A percentile compares a stretch with the other conserved stretches of the same genome.
These are phyloP conservation scores for Mimas tiliae DNA, from an alignment of 2,888 invertebrate genomes.

Conservation along the genomic window DNA sequence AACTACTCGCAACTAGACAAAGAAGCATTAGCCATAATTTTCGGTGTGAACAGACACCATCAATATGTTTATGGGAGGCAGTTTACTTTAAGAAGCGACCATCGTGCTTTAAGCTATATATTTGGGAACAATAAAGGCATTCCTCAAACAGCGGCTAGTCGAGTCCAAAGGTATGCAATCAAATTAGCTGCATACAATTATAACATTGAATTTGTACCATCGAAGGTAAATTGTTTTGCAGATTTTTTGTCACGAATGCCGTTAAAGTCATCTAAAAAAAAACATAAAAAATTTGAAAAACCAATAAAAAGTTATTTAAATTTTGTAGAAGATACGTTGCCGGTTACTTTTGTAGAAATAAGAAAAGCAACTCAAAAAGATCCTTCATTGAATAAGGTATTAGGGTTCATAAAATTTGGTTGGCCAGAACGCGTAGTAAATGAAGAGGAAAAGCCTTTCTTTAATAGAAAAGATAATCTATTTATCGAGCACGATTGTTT, in stretches of 20 bases:
- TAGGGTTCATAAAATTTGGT: background rate
- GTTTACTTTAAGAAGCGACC: background rate
- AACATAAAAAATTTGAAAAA: no score
- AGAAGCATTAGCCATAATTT: constrained; percentile 28
- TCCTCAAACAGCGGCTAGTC: background rate
- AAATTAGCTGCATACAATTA: background rate
- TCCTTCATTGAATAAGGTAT: background rate
- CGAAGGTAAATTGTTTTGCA: background rate
- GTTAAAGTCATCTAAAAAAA: background rate
- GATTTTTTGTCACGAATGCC: background rate
- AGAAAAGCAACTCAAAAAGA: background rate
- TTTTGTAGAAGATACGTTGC: background rate
- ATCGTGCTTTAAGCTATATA: background rate
- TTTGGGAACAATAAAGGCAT: background rate
- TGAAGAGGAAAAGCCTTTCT: background rate
- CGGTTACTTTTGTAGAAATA: background rate
- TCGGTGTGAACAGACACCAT: constrained; percentile 28
- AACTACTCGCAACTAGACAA: constrained; percentile 28
- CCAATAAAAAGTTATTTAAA: no score
- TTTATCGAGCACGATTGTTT: background rate
- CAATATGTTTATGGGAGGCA: constrained; percentile 26
- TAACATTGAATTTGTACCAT: background rate
- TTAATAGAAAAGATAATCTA: background rate
- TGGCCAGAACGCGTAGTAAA: background rate
- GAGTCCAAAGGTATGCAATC: background rate